phyloP scores from a whole-genome alignment of 2,888 invertebrate species.

The Xestia sexstrigata region DNA sequence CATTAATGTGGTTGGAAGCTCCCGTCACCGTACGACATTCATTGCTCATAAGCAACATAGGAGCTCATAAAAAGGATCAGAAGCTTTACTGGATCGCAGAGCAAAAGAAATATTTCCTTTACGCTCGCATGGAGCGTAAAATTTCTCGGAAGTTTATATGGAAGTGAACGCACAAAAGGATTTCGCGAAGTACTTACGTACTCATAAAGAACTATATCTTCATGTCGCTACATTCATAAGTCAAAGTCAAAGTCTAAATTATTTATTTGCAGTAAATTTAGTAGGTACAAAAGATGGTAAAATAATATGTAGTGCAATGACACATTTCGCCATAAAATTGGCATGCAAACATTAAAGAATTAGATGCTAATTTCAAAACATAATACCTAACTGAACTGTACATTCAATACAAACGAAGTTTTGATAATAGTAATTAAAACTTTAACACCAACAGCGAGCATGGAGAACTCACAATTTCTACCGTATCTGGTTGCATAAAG shows the following conservation, averaged over 20 bases:
- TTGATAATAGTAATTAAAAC: slow-evolving; percentile 21
- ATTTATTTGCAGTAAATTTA: no score
- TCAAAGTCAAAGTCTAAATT: no score
- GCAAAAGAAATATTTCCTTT: slow-evolving; percentile 84
- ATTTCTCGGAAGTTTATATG: slow-evolving; percentile 73
- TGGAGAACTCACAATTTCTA: neutral
- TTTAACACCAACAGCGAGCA: neutral
- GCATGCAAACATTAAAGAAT: no score
- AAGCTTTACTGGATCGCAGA: slow-evolving; percentile 81
- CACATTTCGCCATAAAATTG: no score
- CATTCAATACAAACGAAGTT: slow-evolving; percentile 31
- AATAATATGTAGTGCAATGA: no score
- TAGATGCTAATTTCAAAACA: no score
- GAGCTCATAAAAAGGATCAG: slow-evolving; percentile 85
- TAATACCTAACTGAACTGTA: no score
- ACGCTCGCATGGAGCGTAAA: slow-evolving; percentile 74
- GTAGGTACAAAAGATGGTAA: no score
- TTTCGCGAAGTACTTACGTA: slow-evolving; percentile 75
- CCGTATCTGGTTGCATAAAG: slow-evolving; percentile 6
- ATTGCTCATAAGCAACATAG: slow-evolving; percentile 81
- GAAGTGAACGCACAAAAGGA: slow-evolving; percentile 77
- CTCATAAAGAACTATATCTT: slow-evolving; percentile 67
- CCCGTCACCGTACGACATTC: slow-evolving; percentile 76
- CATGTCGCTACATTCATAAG: slow-evolving; percentile 50
- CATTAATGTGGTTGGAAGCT: slow-evolving; percentile 70